Conservation (phyloP, 2,113 vertebrate species). For the Hoplias malabaricus region DNA sequence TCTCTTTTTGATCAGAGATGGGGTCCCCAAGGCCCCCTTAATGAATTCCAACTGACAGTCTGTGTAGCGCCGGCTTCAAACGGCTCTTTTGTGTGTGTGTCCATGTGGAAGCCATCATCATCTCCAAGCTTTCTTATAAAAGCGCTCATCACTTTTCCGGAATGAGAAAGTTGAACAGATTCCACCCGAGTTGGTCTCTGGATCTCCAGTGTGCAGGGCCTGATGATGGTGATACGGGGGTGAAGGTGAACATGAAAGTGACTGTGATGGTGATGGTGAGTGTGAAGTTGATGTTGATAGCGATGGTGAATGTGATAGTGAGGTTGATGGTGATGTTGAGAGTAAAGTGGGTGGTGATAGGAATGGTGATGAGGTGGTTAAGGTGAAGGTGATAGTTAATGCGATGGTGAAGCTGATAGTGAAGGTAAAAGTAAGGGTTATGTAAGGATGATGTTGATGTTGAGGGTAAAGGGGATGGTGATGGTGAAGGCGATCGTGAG, state of each 20-base stretch:
- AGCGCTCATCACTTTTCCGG: constrained; percentile 48
- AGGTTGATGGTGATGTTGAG: no score
- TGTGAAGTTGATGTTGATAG: no score
- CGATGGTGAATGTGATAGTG: no score
- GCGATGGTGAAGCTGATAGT: no score
- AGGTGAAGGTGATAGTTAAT: no score
- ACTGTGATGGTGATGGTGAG: no score
- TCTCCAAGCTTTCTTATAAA: constrained; percentile 48
- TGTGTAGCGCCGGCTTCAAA: constrained; percentile 58
- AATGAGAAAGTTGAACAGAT: constrained; percentile 12
- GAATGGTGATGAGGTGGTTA: no score
- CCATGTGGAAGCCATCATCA: constrained; percentile 63
- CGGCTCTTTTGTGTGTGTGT: constrained; percentile 28
- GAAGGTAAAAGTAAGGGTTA: no score
- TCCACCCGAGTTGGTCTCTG: neutral
- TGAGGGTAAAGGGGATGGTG: no score
- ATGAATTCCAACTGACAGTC: constrained; percentile 70
- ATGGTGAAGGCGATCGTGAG: no score
- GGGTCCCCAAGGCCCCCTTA: constrained; percentile 56
- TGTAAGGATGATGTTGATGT: no score
- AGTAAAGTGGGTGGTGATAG: no score
- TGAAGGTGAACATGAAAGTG: neutral
- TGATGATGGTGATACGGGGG: neutral
- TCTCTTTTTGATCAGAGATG: constrained; percentile 69
- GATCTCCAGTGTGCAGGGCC: neutral